These are phyloP conservation scores for Matsumurasca onukii DNA, from an alignment of 1,140 invertebrate genomes.

Conservation along the genomic window DNA sequence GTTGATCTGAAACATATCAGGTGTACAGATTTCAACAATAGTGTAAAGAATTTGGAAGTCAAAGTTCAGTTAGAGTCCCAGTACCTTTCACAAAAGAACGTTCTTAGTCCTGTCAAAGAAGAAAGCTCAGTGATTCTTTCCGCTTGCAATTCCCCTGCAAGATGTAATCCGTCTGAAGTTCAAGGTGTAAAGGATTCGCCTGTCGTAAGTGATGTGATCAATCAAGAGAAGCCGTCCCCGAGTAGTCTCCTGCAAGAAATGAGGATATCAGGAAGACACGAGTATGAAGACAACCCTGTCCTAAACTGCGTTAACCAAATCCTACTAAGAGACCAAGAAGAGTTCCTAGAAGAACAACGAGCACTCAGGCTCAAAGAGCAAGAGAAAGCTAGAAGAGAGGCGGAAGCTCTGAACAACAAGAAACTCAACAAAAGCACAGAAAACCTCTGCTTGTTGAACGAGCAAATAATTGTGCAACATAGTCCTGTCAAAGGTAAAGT, in stretches of 20 bases:
- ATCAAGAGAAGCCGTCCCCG: constrained; percentile 27
- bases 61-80: not conserved
- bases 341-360: constrained; percentile 41
- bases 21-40: not conserved
- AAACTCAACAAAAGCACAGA: constrained; percentile 23
- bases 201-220: not conserved
- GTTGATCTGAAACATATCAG: not conserved
- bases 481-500: constrained; percentile 18
- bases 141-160: constrained; percentile 1
- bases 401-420: constrained; percentile 5
- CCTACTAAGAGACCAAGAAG: constrained; percentile 58
- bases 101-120: constrained; percentile 17
- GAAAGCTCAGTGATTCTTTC: constrained; percentile 19
- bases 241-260: constrained; percentile 34
- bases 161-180: not conserved
- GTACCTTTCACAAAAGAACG: constrained; percentile 1
- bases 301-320: constrained; percentile 77
- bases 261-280: constrained; percentile 30
- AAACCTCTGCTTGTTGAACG: constrained; percentile 1
- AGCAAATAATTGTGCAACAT: constrained; percentile 4
- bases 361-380: constrained; percentile 24
- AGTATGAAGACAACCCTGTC: constrained; percentile 66
- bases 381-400: constrained; percentile 22
- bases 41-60: constrained; percentile 3
- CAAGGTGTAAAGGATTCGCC: not conserved